Percentiles rank a stretch among this genome's conserved stretches.
Evolutionary conservation across 2,113 vertebrate species (phyloP).

Genomic region (Phylloscopus whistleri): DNA sequence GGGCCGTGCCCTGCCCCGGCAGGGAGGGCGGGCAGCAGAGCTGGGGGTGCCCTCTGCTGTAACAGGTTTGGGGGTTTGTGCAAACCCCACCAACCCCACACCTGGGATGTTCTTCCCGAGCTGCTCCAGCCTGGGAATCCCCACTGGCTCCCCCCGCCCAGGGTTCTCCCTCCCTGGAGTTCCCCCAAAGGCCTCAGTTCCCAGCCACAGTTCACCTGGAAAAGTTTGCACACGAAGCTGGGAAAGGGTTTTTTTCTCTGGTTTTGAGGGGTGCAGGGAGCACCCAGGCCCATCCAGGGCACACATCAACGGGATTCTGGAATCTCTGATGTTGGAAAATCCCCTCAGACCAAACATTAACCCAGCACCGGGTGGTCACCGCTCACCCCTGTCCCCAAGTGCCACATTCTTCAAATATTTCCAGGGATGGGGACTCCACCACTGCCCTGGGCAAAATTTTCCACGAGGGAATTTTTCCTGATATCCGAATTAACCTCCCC

Average conservation of each 20-base stretch:
- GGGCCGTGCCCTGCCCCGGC: background rate
- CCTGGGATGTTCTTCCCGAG: accelerated
- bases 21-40: background rate
- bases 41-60: background rate
- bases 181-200: accelerated
- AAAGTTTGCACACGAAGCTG: background rate
- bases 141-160: accelerated
- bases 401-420: background rate
- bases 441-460: background rate
- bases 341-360: background rate
- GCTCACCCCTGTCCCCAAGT: background rate
- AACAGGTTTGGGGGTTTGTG: background rate
- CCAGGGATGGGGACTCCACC: background rate
- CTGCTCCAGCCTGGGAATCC: background rate
- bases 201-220: background rate
- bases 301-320: background rate
- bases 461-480: background rate
- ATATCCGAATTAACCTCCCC: accelerated
- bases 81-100: background rate
- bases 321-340: background rate
- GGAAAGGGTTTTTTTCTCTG: background rate
- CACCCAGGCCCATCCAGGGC: background rate
- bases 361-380: background rate
- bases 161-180: background rate
- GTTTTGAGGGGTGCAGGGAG: background rate